phyloP scores from a whole-genome alignment of 2,797 vertebrate genomes.

The Nyctibius grandis region DNA sequence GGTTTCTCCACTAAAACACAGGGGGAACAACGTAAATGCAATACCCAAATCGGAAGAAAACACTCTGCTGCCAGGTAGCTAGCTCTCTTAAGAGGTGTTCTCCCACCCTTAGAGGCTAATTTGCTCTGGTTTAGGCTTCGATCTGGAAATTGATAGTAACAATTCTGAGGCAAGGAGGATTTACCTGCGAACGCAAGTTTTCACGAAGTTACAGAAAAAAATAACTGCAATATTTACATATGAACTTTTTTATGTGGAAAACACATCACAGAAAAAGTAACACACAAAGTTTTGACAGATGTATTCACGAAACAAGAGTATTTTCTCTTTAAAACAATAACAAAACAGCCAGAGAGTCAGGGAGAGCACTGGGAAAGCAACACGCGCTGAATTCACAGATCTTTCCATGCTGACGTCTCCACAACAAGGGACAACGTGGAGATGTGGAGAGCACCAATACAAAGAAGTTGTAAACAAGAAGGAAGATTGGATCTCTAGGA shows the following conservation, averaged over 20 bases:
- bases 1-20: not conserved
- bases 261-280: not conserved
- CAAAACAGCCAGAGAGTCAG: not conserved
- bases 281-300: not conserved
- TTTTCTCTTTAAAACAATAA: not conserved
- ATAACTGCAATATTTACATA: not conserved
- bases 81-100: not conserved
- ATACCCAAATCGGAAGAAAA: not conserved
- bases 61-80: not conserved
- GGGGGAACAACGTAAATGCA: not conserved
- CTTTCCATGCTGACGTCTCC: not conserved
- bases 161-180: not conserved
- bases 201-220: not conserved
- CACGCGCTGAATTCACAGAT: not conserved
- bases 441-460: not conserved
- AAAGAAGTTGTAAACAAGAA: not conserved
- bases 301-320: not conserved
- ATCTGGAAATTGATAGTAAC: not conserved
- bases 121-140: not conserved
- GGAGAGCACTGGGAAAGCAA: not conserved
- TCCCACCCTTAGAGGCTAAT: not conserved
- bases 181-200: not conserved
- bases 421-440: not conserved
- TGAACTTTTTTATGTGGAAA: not conserved
- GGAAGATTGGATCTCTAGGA: not conserved